phyloP scores from a whole-genome alignment of 2,113 vertebrate species.

The Calidris pygmaea region DNA sequence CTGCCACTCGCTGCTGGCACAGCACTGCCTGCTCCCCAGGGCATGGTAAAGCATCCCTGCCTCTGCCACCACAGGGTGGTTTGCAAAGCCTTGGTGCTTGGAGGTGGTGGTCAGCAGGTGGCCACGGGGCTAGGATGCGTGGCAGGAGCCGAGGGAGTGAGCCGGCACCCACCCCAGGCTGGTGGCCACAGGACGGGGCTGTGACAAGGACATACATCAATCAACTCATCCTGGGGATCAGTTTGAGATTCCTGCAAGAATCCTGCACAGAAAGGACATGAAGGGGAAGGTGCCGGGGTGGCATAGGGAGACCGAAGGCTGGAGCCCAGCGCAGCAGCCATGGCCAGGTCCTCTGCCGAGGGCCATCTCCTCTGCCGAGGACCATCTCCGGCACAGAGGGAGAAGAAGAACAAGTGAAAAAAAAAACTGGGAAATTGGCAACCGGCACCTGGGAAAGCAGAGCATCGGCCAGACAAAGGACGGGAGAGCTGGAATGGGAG shows the following conservation, averaged over 20 bases:
- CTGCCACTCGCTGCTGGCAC: not conserved
- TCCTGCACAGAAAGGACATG: rapidly evolving
- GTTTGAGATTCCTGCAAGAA: rapidly evolving
- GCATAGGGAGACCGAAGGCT: not conserved
- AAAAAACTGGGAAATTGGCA: not conserved
- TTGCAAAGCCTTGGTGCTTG: not conserved
- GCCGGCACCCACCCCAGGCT: not conserved
- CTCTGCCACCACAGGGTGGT: rapidly evolving
- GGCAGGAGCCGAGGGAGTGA: rapidly evolving
- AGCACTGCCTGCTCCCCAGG: rapidly evolving
- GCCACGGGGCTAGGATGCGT: rapidly evolving
- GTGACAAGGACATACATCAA: rapidly evolving
- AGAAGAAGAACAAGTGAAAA: not conserved
- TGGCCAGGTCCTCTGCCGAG: rapidly evolving
- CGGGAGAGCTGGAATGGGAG: not conserved
- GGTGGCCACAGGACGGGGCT: not conserved
- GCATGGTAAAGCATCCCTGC: not conserved
- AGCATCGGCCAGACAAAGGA: not conserved
- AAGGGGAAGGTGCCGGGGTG: not conserved
- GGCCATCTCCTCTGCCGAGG: rapidly evolving
- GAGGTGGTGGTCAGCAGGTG: rapidly evolving
- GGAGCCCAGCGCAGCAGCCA: not conserved
- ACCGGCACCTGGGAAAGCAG: not conserved
- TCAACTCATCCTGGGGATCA: rapidly evolving
- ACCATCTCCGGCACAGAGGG: rapidly evolving